Percentiles rank a stretch among this genome's conserved stretches.
Evolutionary conservation across 1,140 invertebrate species (phyloP).

Genomic region (Aphidius ervi): DNA sequence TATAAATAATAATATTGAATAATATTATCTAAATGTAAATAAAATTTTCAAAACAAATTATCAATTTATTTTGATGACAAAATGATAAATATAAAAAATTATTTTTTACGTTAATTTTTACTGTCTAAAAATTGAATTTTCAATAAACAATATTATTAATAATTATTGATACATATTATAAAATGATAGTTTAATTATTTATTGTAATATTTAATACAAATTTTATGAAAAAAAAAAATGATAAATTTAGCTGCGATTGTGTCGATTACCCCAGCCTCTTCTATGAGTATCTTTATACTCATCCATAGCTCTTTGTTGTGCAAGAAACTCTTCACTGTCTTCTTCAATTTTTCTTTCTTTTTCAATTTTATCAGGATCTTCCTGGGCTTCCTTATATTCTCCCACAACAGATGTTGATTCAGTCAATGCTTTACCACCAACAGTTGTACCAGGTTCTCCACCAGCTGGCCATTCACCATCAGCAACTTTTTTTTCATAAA

Average conservation of each 20-base stretch:
- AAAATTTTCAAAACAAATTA: too few relatives aligned
- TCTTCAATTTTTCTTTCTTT: slow-evolving; percentile 62
- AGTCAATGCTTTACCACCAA: slow-evolving; percentile 33
- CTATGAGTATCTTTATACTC: slow-evolving; percentile 90
- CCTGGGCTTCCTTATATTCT: slow-evolving; percentile 12
- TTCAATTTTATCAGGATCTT: slow-evolving; percentile 39
- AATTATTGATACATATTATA: too few relatives aligned
- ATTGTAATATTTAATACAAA: too few relatives aligned
- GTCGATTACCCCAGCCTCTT: slow-evolving; percentile 82
- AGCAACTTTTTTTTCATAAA: slow-evolving; percentile 83
- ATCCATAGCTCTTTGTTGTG: slow-evolving; percentile 70
- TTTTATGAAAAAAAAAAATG: too few relatives aligned
- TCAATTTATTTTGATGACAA: too few relatives aligned
- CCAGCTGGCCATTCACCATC: slow-evolving; percentile 68
- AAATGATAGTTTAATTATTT: too few relatives aligned
- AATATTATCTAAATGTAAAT: too few relatives aligned
- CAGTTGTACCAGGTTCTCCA: slow-evolving; percentile 35
- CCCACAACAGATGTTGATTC: slow-evolving; percentile 10
- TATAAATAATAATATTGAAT: too few relatives aligned
- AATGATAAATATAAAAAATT: too few relatives aligned
- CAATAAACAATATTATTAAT: too few relatives aligned
- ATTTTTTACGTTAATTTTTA: too few relatives aligned
- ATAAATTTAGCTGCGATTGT: slow-evolving; percentile 70
- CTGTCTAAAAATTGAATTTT: too few relatives aligned
- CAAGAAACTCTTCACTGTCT: slow-evolving; percentile 74